phyloP scores from a whole-genome alignment of 2,113 vertebrate species.

The Echinops telfairi region DNA sequence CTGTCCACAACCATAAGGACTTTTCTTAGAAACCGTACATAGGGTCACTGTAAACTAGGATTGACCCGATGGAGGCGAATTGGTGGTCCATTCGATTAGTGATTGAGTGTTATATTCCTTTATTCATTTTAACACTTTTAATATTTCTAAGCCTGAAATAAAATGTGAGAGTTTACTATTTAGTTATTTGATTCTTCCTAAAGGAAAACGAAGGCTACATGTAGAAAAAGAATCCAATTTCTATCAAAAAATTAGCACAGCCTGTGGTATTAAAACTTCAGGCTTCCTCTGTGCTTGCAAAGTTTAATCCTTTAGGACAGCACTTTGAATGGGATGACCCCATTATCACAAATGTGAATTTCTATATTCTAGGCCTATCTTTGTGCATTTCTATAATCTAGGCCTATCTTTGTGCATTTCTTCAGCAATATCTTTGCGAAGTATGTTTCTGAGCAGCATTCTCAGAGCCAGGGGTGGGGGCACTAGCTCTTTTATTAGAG shows the following conservation, averaged over 20 bases:
- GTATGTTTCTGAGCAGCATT: neutral
- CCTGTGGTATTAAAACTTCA: neutral
- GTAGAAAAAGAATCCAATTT: neutral
- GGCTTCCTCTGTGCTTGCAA: neutral
- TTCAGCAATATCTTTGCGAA: neutral
- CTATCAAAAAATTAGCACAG: conserved; percentile 1
- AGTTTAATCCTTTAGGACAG: neutral
- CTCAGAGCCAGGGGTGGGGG: neutral
- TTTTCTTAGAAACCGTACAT: too few species aligned
- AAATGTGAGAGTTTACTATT: neutral
- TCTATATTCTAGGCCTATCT: neutral
- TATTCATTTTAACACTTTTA: neutral
- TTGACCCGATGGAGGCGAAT: too few species aligned
- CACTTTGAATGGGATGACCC: neutral
- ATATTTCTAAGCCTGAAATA: conserved; percentile 25
- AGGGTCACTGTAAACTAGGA: too few species aligned
- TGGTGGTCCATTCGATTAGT: neutral
- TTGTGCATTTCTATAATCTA: neutral
- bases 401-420: too few species aligned
- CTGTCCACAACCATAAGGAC: too few species aligned
- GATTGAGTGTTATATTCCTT: neutral
- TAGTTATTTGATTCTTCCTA: conserved; percentile 5
- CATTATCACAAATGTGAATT: neutral
- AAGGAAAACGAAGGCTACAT: neutral
- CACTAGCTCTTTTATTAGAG: neutral